Conservation (phyloP, 1,140 invertebrate genomes). For the Pogonognathellus flavescens region DNA sequence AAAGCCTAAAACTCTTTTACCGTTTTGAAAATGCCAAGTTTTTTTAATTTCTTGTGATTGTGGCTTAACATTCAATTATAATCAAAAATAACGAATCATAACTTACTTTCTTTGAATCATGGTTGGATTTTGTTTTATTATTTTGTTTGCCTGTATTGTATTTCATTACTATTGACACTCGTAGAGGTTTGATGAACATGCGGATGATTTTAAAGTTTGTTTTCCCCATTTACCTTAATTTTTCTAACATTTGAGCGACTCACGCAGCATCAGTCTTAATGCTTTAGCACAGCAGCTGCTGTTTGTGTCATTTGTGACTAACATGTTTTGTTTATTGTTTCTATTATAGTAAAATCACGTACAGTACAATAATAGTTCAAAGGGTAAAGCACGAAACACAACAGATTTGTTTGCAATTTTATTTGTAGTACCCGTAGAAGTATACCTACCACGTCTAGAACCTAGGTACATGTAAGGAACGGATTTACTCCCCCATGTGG, state of each 20-base stretch:
- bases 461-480: too few species aligned
- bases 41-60: background rate
- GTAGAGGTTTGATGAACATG: too few species aligned
- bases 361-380: too few species aligned
- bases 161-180: background rate
- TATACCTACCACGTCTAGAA: too few species aligned
- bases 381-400: too few species aligned
- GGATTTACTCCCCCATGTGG: too few species aligned
- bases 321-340: background rate
- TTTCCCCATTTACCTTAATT: too few species aligned
- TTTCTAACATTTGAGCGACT: background rate
- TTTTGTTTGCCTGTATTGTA: background rate
- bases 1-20: background rate
- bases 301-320: constrained; percentile 1
- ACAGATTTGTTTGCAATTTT: too few species aligned
- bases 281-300: background rate
- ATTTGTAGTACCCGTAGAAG: too few species aligned
- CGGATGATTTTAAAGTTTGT: too few species aligned
- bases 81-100: background rate
- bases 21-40: background rate
- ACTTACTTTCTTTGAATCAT: background rate
- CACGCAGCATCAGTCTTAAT: background rate
- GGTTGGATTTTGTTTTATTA: background rate
- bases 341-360: too few species aligned
- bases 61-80: constrained; percentile 11